Base-by-base conservation (phyloP, 2,113 vertebrate genomes). In the Puntigrus tetrazona region DNA sequence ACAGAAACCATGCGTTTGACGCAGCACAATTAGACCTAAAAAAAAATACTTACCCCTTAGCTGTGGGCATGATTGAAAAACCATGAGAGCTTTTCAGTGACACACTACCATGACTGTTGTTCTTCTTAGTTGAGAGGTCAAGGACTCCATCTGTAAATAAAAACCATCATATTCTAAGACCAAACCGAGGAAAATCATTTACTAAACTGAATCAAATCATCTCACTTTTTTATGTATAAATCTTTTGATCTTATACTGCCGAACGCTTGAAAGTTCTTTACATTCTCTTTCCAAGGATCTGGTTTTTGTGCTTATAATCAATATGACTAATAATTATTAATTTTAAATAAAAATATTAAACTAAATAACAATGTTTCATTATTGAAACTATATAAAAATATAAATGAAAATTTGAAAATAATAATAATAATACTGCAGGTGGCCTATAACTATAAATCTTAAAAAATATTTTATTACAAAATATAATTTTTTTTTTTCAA, bases 71-170 rank as follows among this genome's bases (percentile, higher is more conserved):
- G 88, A 94, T 90, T 80, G 96, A 95, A 91, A 94, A 95, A 88
- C 94, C 92, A 91, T 94, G 91, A 91, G 94, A 94, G 92, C 94
- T 92, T 94, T 94, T 96, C 88, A 94, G 91, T 88, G 93, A 93
- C 85, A 93, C 90, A 92, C 93, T 94, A 87, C 95, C 93, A 85
- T 94, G 92, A 88, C 94, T 96, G 86, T 94, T 94, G 92, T 92
- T 97, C 94, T 97, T 99, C 95, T 97, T 98, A 88, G 98, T 99
- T 90, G 97, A 98, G 73, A 99, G 94, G 93, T 99, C 97, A 94
- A 99, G 96, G 90, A 98, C 98, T 86, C 97, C 97, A 89, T 99
- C 97, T 98, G 93, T 9, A 89, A 91, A 86, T 63, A 76, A 7
- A 82, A 57, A 88, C 10, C 10, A 81, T 75, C 27, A 11, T 85